phyloP scores from a whole-genome alignment of 2,113 vertebrate genomes.

The Hippopotamus amphibius region DNA sequence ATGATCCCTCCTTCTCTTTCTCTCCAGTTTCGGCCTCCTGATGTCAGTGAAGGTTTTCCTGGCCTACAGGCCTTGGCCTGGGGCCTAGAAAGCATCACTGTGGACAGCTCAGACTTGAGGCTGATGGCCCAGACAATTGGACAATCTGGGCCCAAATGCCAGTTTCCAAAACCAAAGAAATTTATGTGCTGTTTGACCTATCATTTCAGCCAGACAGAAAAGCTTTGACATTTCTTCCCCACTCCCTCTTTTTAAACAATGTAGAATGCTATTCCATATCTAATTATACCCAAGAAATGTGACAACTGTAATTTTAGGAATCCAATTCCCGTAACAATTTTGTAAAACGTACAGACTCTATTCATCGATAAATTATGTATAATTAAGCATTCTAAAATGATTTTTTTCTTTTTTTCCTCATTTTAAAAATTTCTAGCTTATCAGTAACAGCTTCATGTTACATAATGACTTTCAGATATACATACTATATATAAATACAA shows the following conservation, averaged over 20 bases:
- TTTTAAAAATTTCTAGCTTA: not conserved
- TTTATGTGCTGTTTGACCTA: constrained; percentile 64
- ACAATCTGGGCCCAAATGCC: constrained; percentile 69
- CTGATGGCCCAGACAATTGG: constrained; percentile 73
- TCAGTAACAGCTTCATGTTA: not conserved
- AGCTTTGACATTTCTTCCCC: constrained; percentile 37
- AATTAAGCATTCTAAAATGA: constrained; percentile 62
- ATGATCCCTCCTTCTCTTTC: not conserved
- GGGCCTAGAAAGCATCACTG: constrained; percentile 64
- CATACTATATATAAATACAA: not conserved
- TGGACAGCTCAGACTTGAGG: constrained; percentile 62
- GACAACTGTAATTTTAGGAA: constrained; percentile 73
- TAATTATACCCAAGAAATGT: constrained; percentile 72
- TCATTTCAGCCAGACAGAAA: constrained; percentile 78
- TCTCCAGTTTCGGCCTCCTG: constrained; percentile 46
- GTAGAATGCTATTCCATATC: constrained; percentile 27
- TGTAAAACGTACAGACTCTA: constrained; percentile 50
- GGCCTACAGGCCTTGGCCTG: constrained; percentile 51
- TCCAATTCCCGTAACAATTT: constrained; percentile 60
- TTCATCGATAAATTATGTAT: constrained; percentile 65
- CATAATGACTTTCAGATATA: not conserved
- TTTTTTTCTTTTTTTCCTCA: not conserved
- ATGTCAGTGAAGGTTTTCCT: constrained; percentile 65
- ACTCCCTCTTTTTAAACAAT: constrained; percentile 72
- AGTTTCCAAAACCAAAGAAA: constrained; percentile 74